Evolutionary conservation across 2,113 vertebrate genomes (phyloP).

Genomic region (Cromileptes altivelis): DNA sequence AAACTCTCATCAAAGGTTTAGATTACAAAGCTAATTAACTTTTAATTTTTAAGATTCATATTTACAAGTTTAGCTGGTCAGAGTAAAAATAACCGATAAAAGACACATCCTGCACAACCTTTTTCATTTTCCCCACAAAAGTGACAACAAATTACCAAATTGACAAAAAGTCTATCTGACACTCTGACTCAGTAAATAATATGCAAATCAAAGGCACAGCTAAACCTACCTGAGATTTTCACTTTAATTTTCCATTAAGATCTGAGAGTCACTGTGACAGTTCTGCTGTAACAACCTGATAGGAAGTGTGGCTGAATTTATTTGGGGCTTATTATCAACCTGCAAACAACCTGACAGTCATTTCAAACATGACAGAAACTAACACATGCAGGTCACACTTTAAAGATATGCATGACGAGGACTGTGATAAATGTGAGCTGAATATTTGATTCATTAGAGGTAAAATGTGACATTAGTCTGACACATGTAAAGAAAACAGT

Average conservation of each 20-base stretch:
- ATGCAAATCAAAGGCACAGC: slow-evolving; percentile 5
- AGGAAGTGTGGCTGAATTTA: background rate
- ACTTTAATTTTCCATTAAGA: slow-evolving; percentile 18
- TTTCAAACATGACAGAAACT: slow-evolving; percentile 4
- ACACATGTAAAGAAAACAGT: background rate
- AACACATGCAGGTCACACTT: background rate
- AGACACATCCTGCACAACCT: background rate
- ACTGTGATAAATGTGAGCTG: background rate
- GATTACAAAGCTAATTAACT: background rate
- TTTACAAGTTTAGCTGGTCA: background rate
- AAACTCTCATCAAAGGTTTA: background rate
- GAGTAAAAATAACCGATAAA: no score
- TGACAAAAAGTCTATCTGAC: background rate
- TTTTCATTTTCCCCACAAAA: background rate
- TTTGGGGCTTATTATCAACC: slow-evolving; percentile 26
- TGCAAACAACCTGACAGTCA: slow-evolving; percentile 24
- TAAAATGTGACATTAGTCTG: background rate
- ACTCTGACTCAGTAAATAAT: background rate
- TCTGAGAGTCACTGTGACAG: slow-evolving; percentile 30
- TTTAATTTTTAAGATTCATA: background rate
- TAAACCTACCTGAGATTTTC: background rate
- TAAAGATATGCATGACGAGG: background rate
- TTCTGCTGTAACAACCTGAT: background rate
- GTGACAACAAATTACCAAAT: no score
- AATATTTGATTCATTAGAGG: background rate